Conservation (phyloP, 1,140 invertebrate species). For the Formica exsecta region DNA sequence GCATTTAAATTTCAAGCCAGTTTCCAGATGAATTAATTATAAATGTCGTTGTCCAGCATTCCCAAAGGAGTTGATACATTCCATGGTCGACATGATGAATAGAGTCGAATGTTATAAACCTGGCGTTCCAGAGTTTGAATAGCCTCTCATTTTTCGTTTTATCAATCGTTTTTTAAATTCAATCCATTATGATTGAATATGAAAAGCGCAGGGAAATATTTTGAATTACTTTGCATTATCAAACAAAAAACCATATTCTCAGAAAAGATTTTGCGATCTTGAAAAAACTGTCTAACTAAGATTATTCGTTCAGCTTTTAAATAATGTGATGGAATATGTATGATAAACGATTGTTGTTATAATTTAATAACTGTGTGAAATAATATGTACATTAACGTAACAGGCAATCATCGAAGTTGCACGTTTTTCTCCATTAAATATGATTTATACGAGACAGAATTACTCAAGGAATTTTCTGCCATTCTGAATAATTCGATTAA, state of each 20-base stretch:
- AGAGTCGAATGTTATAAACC: not conserved
- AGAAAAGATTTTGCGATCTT: not conserved
- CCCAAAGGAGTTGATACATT: slow-evolving; percentile 41
- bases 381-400: slow-evolving; percentile 23
- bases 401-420: not conserved
- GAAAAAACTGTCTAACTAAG: not conserved
- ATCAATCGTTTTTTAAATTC: slow-evolving; percentile 20
- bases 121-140: not conserved
- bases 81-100: slow-evolving; percentile 31
- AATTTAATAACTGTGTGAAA: not conserved
- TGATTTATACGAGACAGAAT: slow-evolving; percentile 35
- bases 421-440: slow-evolving; percentile 16
- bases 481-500: slow-evolving; percentile 38
- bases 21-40: slow-evolving; percentile 72
- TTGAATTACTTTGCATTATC: not conserved
- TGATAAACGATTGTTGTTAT: not conserved
- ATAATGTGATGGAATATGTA: not conserved
- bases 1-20: slow-evolving; percentile 74
- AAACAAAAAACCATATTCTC: not conserved
- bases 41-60: slow-evolving; percentile 32
- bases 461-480: slow-evolving; percentile 38
- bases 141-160: not conserved
- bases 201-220: not conserved
- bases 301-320: not conserved
- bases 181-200: not conserved